Evolutionary conservation across 2,888 invertebrate species (phyloP), one percentile per base, ranked within the genome.

Genomic region (Incurvaria masculella): DNA sequence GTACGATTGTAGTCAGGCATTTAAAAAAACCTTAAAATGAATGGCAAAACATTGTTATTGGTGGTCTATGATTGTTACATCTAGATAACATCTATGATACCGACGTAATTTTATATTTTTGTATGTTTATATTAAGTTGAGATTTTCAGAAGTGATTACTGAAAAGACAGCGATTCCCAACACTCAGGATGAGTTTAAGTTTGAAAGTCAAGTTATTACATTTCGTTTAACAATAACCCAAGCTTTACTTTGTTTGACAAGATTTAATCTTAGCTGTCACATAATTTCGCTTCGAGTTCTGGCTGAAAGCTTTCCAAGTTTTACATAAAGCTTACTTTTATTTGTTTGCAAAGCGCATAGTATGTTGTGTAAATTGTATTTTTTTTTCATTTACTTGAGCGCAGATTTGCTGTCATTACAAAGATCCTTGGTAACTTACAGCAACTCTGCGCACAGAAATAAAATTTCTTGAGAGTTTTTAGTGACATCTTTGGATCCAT

Each of bases 201-300:
- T 23, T 23, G 23, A 23, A 73, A 75, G 78, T 76, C 78, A 76
- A 78, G 78, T 78, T 72, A 57, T 67, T 68, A 69, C 67, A 69
- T 61, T 41, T 17, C 56, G 70, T 72, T 72, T 74, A 66, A 65
- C 38, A 58, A 65, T 68, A 73, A 73, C 73, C 72, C 61, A 66
- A 65, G 60, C 75, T 73, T 74, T 75, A 66, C 56, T 61, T 66
- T 63, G 65, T 62, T 59, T 19, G 47, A 55, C 55, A 57, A 58
- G 42, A 59, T 57, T 59, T 58, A 65, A 68, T 65, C 53, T 61
- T 63, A 72, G 68, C 67, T 64, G 63, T 61, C 66, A 66, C 69
- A 61, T 61, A 64, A 67, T 60, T 66, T 69, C 72, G 69, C 67
- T 66, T 66, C 51, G 17, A 18, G 17, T 42, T 42, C 19, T 18